These are phyloP conservation scores for Schizopygopsis pylzovi DNA, from an alignment of 2,797 vertebrate genomes.

Conservation along the genomic window DNA sequence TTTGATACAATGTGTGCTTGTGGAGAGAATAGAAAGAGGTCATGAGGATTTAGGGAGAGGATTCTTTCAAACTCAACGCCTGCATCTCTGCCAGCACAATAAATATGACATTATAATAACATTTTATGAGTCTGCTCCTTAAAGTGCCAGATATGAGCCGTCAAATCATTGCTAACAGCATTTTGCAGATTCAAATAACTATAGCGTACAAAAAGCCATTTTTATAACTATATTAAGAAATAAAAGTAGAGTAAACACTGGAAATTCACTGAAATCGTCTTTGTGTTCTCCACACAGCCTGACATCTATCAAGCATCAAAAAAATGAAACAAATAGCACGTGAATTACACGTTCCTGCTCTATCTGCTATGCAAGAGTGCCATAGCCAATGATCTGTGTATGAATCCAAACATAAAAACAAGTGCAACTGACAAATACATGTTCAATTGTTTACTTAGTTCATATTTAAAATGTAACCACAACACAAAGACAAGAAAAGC, in stretches of 20 bases:
- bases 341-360: no score
- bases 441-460: not conserved
- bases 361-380: not conserved
- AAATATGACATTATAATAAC: conserved; percentile 43
- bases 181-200: not conserved
- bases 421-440: not conserved
- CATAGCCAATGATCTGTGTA: not conserved
- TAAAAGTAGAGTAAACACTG: not conserved
- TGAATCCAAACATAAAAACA: not conserved
- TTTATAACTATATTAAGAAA: conserved; percentile 4
- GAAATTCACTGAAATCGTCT: not conserved
- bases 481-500: no score
- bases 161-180: not conserved
- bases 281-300: not conserved
- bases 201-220: not conserved
- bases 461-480: not conserved
- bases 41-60: conserved; percentile 31
- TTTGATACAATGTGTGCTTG: conserved; percentile 49
- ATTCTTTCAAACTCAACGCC: conserved; percentile 4
- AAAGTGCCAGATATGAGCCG: not conserved
- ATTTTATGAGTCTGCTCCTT: not conserved
- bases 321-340: no score
- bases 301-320: not conserved
- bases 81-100: conserved; percentile 50
- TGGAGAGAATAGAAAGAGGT: conserved; percentile 41